These are phyloP conservation scores for Urechis unicinctus DNA, from an alignment of 2,888 invertebrate genomes.

Conservation along the genomic window DNA sequence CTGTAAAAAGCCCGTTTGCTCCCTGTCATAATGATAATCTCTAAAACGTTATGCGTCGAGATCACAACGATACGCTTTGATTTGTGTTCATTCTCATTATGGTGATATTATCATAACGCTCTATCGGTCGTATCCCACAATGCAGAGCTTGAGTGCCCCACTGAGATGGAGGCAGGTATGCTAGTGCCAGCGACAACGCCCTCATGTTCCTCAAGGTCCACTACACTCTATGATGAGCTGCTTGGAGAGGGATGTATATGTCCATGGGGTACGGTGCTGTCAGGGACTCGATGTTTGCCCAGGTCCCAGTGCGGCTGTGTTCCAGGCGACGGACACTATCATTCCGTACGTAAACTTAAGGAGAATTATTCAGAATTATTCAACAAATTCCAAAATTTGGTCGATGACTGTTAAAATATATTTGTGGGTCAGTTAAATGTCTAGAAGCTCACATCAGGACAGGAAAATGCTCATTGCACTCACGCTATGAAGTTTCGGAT, in stretches of 20 bases:
- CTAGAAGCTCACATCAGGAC: too few species aligned
- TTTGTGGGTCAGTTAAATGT: too few species aligned
- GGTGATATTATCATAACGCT: background rate
- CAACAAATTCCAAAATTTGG: too few species aligned
- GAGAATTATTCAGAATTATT: too few species aligned
- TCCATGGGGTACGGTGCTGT: background rate
- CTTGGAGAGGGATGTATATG: background rate
- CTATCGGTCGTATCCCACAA: too few species aligned
- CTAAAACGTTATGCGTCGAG: too few species aligned
- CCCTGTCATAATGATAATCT: too few species aligned
- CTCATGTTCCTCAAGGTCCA: background rate
- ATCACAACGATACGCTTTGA: background rate
- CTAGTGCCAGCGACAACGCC: background rate
- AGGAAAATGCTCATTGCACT: too few species aligned
- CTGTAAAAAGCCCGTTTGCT: too few species aligned
- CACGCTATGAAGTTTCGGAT: too few species aligned
- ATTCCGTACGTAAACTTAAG: background rate
- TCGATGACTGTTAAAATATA: too few species aligned
- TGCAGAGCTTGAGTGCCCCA: background rate
- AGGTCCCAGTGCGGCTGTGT: background rate
- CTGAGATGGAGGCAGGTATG: background rate
- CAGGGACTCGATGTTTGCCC: background rate
- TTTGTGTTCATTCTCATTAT: background rate
- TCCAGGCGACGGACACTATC: background rate
- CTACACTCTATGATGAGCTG: background rate